A percentile compares a stretch with the other conserved stretches of the same genome.
These are phyloP conservation scores for Eufriesea mexicana DNA, from an alignment of 1,140 invertebrate species.

Conservation along the genomic window DNA sequence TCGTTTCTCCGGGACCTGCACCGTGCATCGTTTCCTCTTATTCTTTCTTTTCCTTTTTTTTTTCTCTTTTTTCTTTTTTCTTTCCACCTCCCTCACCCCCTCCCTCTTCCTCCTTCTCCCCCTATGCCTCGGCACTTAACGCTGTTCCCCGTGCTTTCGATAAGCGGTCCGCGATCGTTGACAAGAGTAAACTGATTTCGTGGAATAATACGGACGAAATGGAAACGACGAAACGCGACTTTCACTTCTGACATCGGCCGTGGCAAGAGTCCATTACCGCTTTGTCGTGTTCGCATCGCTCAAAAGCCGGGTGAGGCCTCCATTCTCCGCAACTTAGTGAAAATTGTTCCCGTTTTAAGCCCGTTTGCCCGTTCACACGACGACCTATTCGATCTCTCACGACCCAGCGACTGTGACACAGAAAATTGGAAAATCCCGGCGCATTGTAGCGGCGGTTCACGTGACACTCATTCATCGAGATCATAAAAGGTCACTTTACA, in stretches of 20 bases:
- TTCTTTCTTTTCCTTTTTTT: background rate
- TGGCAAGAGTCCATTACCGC: background rate
- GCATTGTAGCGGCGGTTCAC: constrained; percentile 56
- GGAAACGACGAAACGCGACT: constrained; percentile 28
- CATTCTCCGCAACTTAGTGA: background rate
- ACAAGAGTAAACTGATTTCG: constrained; percentile 26
- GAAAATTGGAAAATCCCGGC: constrained; percentile 64
- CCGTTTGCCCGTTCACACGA: constrained; percentile 59
- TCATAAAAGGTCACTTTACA: constrained; percentile 77
- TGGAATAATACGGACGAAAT: constrained; percentile 40
- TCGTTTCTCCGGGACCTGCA: constrained; percentile 41
- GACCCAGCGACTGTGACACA: constrained; percentile 34
- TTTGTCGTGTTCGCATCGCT: background rate
- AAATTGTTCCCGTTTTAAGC: constrained; percentile 60
- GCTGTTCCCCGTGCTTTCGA: constrained; percentile 12
- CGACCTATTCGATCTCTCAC: constrained; percentile 28
- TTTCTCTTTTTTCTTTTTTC: background rate
- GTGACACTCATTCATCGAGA: constrained; percentile 67
- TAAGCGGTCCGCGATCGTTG: constrained; percentile 26
- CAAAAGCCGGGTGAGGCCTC: background rate
- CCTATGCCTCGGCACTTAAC: background rate
- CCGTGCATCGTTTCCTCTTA: background rate
- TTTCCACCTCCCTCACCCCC: background rate
- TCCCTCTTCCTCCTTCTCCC: too few species aligned
- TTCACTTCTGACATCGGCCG: constrained; percentile 39